Percentiles rank a stretch among this genome's conserved stretches.
Evolutionary conservation across 2,113 vertebrate genomes (phyloP).

Genomic region (Mesembrinibis cayennensis): DNA sequence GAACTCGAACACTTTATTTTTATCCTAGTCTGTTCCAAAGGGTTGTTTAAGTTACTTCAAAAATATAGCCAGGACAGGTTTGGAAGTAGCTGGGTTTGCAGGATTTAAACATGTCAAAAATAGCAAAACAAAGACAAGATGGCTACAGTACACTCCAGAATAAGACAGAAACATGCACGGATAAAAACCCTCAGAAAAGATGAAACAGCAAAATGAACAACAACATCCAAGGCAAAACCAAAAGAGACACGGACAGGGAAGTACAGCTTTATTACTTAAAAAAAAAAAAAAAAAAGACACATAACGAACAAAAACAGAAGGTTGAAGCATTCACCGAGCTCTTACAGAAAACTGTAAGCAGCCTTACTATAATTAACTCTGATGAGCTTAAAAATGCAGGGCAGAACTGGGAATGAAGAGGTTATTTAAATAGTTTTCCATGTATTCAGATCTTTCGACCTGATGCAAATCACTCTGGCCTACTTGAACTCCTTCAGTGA

Average conservation of each 20-base stretch:
- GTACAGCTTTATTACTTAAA: not conserved
- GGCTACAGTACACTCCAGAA: not conserved
- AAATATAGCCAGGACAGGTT: not conserved
- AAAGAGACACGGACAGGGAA: not conserved
- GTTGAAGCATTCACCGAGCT: not conserved
- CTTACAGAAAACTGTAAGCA: not conserved
- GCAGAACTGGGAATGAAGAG: not conserved
- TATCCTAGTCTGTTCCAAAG: not conserved
- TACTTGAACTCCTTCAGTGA: not conserved
- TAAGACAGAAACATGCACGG: not conserved
- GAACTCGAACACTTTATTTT: not conserved
- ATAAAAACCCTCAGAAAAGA: not conserved
- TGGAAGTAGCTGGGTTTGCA: not conserved
- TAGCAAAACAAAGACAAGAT: not conserved
- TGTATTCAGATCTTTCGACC: not conserved
- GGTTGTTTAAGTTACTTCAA: not conserved
- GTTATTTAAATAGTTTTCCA: slow-evolving; percentile 25
- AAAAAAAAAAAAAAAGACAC: not conserved
- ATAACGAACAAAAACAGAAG: not conserved
- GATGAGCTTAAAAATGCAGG: not conserved
- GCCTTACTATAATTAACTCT: not conserved
- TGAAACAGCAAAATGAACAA: not conserved
- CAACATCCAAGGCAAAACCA: not conserved
- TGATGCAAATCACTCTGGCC: not conserved
- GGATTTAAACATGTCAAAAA: not conserved